Percentiles rank a stretch among this genome's conserved stretches.
Conservation (phyloP, 2,113 vertebrate species). For the Sinocyclocheilus grahami region DNA sequence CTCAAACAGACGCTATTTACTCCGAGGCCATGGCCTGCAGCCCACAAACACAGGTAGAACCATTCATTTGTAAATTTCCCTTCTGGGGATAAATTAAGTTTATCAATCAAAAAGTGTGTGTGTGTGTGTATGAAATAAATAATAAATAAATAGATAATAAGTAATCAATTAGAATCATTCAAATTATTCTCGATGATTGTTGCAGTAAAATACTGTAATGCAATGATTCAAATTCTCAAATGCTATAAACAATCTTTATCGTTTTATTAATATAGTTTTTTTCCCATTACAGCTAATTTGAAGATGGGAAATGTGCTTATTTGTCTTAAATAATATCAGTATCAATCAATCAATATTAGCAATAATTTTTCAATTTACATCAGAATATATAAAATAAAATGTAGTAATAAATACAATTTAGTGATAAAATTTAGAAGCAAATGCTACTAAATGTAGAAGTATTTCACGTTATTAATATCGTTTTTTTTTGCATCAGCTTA, state of each 20-base stretch:
- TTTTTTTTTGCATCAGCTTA: too few relatives aligned
- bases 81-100: neutral
- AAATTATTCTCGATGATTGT: too few relatives aligned
- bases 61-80: neutral
- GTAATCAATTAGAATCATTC: too few relatives aligned
- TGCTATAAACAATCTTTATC: neutral
- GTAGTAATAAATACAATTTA: too few relatives aligned
- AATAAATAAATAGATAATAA: too few relatives aligned
- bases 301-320: neutral
- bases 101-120: too few relatives aligned
- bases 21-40: constrained; percentile 67
- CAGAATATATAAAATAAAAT: neutral
- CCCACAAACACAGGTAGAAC: constrained; percentile 63
- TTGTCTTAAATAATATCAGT: too few relatives aligned
- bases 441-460: too few relatives aligned
- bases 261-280: neutral
- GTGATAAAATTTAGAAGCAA: too few relatives aligned
- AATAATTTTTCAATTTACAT: neutral
- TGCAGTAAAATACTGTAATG: too few relatives aligned
- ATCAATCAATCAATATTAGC: neutral
- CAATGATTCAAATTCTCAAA: neutral
- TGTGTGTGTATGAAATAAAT: too few relatives aligned
- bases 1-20: constrained; percentile 67
- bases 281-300: neutral
- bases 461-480: too few relatives aligned